These are phyloP conservation scores for Colletes latitarsis DNA, from an alignment of 1,140 invertebrate genomes.

Conservation along the genomic window DNA sequence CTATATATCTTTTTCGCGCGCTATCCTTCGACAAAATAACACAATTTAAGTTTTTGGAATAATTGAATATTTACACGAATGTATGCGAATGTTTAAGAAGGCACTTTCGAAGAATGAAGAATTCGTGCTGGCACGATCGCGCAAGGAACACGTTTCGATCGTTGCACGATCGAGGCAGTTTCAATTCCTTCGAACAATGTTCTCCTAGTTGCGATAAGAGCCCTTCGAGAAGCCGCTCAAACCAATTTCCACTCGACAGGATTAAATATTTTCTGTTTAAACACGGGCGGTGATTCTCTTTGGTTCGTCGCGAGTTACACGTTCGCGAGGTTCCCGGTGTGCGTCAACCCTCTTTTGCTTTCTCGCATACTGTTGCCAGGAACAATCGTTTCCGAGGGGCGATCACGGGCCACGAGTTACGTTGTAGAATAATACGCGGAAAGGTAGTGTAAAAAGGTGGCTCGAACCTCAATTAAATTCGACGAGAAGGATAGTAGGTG, in stretches of 20 bases:
- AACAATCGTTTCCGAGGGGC: neutral
- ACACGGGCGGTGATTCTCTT: slow-evolving; percentile 2
- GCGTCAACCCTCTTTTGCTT: neutral
- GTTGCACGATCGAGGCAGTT: neutral
- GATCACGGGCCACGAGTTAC: neutral
- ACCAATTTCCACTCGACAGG: neutral
- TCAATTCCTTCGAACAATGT: neutral
- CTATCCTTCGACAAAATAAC: too few species aligned
- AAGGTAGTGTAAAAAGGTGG: neutral
- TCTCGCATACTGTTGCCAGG: neutral
- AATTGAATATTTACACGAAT: too few species aligned
- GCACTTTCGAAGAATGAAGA: neutral
- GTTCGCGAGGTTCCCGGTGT: neutral
- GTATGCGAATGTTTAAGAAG: too few species aligned
- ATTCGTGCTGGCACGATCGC: neutral
- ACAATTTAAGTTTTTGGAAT: too few species aligned
- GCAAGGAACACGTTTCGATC: neutral
- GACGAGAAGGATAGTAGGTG: neutral
- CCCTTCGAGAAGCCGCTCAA: neutral
- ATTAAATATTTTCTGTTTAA: slow-evolving; percentile 39
- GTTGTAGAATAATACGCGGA: neutral
- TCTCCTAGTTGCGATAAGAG: neutral
- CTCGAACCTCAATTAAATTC: slow-evolving; percentile 4
- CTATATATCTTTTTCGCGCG: too few species aligned
- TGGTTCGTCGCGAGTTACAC: neutral